phyloP scores from a whole-genome alignment of 1,140 invertebrate species.

The Aphelenchoides besseyi region DNA sequence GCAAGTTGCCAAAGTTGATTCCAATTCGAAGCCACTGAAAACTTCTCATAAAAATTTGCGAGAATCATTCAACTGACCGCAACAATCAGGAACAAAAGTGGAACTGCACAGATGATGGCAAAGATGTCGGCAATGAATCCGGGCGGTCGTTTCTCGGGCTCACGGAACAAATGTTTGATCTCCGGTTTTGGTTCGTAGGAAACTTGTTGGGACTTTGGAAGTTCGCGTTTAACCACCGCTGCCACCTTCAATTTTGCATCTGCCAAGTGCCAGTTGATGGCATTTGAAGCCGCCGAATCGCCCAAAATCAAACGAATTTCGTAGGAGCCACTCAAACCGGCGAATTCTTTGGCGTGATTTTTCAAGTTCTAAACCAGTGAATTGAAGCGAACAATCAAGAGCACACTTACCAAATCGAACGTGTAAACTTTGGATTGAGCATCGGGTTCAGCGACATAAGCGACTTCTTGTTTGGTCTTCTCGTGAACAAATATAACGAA shows the following conservation, averaged over 20 bases:
- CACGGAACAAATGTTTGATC: conserved; percentile 80
- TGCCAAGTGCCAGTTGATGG: conserved; percentile 78
- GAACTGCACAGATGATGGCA: conserved; percentile 76
- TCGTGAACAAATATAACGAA: conserved; percentile 77
- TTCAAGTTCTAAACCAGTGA: conserved; percentile 73
- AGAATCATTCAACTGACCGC: conserved; percentile 67
- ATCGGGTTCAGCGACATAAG: conserved; percentile 91
- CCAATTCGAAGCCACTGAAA: conserved; percentile 79
- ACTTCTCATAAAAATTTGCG: not conserved
- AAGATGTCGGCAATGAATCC: conserved; percentile 82
- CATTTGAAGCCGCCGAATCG: conserved; percentile 82
- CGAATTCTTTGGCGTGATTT: conserved; percentile 75
- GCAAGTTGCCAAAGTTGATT: conserved; percentile 81
- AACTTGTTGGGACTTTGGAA: conserved; percentile 49
- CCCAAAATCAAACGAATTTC: conserved; percentile 80
- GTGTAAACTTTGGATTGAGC: conserved; percentile 73
- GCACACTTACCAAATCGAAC: conserved; percentile 28
- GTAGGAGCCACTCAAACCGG: conserved; percentile 75
- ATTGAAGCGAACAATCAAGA: conserved; percentile 3
- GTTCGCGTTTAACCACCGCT: conserved; percentile 13
- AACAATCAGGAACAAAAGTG: conserved; percentile 77
- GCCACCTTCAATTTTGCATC: conserved; percentile 35
- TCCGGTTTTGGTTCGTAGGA: conserved; percentile 53
- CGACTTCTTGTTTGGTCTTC: conserved; percentile 76
- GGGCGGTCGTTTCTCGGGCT: conserved; percentile 83